Conservation (phyloP, 2,113 vertebrate species). For the Sardina pilchardus region DNA sequence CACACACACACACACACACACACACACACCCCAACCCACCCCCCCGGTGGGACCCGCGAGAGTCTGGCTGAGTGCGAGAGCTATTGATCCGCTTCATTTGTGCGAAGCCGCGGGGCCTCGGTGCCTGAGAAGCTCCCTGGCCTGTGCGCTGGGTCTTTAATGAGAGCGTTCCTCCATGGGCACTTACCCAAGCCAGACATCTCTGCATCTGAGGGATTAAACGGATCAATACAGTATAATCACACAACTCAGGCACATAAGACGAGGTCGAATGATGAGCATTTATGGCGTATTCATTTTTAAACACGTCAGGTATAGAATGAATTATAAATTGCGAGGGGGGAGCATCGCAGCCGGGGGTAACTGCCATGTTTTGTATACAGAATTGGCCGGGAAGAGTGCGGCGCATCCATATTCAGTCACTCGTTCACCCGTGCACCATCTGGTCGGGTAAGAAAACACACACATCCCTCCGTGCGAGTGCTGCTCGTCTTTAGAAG, state of each 20-base stretch:
- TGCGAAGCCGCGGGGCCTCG: neutral
- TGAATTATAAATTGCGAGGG: neutral
- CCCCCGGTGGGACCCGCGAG: neutral
- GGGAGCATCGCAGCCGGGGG: neutral
- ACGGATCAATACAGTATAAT: constrained; percentile 5
- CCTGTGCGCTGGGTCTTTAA: neutral
- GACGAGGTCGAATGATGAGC: constrained; percentile 10
- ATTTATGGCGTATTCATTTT: constrained; percentile 1
- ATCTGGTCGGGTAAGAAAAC: constrained; percentile 15
- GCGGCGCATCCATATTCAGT: neutral
- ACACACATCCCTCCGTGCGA: neutral
- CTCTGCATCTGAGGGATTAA: constrained; percentile 13
- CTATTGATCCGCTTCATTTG: constrained; percentile 5
- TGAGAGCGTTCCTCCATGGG: neutral
- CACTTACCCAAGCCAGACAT: constrained; percentile 7
- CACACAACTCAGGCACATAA: neutral
- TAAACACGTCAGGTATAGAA: neutral
- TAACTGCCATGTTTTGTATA: constrained; percentile 4
- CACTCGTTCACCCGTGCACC: constrained; percentile 14
- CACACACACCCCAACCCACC: no score
- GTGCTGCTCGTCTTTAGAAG: constrained; percentile 2
- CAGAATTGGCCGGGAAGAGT: neutral
- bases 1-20: no score
- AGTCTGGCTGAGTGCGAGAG: neutral
- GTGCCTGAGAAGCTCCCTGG: neutral